A percentile compares a stretch with the other conserved stretches of the same genome.
Conservation (phyloP, 2,797 vertebrate species). For the Tangara arthus region DNA sequence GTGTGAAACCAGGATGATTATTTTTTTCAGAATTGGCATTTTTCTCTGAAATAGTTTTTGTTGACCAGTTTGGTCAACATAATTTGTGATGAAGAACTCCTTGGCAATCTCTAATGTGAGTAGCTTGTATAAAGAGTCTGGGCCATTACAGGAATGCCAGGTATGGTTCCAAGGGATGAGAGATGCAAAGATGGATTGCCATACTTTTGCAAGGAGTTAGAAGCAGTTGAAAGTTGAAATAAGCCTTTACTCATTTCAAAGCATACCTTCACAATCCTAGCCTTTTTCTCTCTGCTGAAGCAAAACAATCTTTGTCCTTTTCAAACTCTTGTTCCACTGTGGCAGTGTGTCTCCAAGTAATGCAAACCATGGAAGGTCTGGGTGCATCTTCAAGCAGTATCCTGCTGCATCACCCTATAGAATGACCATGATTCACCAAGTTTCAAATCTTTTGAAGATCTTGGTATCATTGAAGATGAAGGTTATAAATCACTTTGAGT, state of each 20-base stretch:
- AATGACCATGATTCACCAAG: background rate
- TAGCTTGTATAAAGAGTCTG: background rate
- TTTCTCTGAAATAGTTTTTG: background rate
- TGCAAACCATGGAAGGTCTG: background rate
- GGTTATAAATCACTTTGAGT: background rate
- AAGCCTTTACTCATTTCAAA: background rate
- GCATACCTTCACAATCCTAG: background rate
- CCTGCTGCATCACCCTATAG: background rate
- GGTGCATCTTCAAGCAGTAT: background rate
- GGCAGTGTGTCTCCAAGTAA: background rate
- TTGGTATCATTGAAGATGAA: background rate
- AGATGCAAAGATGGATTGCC: background rate
- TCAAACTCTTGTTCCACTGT: background rate
- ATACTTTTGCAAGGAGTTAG: background rate
- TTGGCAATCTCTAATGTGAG: background rate
- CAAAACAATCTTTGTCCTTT: background rate
- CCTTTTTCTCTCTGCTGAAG: background rate
- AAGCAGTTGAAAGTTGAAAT: background rate
- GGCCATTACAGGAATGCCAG: background rate
- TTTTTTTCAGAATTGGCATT: background rate
- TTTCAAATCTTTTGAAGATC: background rate
- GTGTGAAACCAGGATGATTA: background rate
- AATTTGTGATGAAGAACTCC: background rate
- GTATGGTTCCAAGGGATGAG: background rate
- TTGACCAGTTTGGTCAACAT: background rate